Percentiles rank a stretch among this genome's conserved stretches.
Conservation (phyloP, 2,113 vertebrate species). For the Crotophaga sulcirostris region DNA sequence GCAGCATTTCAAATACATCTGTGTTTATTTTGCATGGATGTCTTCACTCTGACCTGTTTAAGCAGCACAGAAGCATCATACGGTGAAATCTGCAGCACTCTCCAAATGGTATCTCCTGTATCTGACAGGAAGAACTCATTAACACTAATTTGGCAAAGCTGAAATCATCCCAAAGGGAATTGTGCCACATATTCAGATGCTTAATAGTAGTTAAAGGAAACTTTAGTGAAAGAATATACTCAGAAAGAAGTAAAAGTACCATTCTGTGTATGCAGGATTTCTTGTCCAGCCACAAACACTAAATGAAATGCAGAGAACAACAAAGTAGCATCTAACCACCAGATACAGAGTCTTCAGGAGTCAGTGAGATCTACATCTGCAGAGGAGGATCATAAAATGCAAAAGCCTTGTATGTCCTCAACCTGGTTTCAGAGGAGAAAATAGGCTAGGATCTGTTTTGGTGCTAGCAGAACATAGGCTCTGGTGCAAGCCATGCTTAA, state of each 20-base stretch:
- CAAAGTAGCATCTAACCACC: background rate
- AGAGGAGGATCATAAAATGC: background rate
- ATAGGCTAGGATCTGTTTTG: background rate
- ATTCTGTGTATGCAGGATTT: background rate
- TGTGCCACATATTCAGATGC: background rate
- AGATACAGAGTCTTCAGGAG: background rate
- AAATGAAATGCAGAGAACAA: background rate
- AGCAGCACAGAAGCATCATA: background rate
- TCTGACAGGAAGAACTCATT: background rate
- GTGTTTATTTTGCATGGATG: background rate
- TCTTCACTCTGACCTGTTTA: background rate
- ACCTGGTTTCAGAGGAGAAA: background rate
- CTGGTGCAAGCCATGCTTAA: background rate
- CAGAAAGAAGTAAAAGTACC: background rate
- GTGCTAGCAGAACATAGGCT: background rate
- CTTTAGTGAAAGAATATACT: background rate
- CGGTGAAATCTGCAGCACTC: background rate
- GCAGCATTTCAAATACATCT: background rate
- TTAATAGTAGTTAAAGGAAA: background rate
- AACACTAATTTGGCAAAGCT: background rate
- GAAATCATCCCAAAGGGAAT: background rate
- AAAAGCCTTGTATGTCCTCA: background rate
- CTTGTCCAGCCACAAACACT: background rate
- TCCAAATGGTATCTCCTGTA: background rate
- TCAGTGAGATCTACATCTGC: background rate